phyloP scores from a whole-genome alignment of 2,797 vertebrate genomes.

The Hypotaenidia okinawae region DNA sequence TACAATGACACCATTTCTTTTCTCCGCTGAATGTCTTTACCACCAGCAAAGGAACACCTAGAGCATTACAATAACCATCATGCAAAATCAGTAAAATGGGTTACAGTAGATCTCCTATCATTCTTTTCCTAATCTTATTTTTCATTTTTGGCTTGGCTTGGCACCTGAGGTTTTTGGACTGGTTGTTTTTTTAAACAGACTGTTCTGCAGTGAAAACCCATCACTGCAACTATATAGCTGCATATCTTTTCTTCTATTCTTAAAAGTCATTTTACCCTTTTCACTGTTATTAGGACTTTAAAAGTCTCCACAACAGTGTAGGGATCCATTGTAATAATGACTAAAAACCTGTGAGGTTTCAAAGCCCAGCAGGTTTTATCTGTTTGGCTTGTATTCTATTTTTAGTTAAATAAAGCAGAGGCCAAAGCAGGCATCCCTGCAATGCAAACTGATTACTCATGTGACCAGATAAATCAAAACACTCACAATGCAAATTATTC shows the following conservation, averaged over 20 bases:
- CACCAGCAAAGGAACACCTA: neutral
- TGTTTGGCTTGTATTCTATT: neutral
- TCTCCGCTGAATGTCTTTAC: neutral
- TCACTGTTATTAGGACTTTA: neutral
- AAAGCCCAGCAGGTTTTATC: slow-evolving; percentile 12
- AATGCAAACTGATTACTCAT: neutral
- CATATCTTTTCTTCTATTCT: neutral
- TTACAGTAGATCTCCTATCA: neutral
- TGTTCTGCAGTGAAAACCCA: neutral
- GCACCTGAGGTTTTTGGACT: neutral
- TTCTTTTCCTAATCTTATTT: neutral
- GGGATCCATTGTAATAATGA: slow-evolving; percentile 1
- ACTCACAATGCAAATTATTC: neutral
- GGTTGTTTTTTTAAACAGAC: neutral
- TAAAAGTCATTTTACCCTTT: slow-evolving; percentile 15
- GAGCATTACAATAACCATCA: neutral
- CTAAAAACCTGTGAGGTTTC: neutral
- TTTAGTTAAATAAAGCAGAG: neutral
- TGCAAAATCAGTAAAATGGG: neutral
- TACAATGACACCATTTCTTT: neutral
- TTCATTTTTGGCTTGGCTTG: neutral
- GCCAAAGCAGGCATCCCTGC: neutral
- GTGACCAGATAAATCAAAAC: neutral
- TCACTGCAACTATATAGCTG: neutral
- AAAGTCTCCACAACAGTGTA: slow-evolving; percentile 11